Conservation (phyloP, 2,797 vertebrate species). For the Premnoplex brunnescens region DNA sequence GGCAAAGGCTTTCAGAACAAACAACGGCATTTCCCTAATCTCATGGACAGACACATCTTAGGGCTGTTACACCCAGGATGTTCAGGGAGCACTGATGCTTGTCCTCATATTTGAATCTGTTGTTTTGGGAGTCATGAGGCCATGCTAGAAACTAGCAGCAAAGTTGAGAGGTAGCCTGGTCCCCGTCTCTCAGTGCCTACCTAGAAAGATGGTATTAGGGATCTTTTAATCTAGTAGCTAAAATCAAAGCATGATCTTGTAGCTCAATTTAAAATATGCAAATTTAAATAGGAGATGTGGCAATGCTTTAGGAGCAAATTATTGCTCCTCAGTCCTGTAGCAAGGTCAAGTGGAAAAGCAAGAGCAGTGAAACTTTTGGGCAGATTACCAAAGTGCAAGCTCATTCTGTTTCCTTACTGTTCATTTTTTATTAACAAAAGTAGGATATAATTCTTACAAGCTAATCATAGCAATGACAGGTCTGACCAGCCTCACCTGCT, state of each 20-base stretch:
- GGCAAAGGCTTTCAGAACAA: conserved; percentile 35
- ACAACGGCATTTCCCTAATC: neutral
- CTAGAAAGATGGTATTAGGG: neutral
- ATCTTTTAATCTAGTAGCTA: neutral
- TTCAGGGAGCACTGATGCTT: neutral
- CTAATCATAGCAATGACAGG: neutral
- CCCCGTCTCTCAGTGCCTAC: neutral
- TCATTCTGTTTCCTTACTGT: neutral
- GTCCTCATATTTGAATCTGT: neutral
- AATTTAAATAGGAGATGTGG: neutral
- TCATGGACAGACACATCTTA: neutral
- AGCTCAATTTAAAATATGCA: neutral
- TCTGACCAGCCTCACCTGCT: neutral
- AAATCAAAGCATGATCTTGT: neutral
- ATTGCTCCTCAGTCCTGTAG: neutral
- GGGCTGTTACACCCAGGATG: neutral
- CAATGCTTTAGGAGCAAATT: neutral
- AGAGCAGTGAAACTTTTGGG: neutral
- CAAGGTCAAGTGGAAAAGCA: neutral
- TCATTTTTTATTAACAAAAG: neutral
- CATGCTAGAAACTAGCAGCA: neutral
- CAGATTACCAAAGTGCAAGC: neutral
- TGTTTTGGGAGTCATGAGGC: neutral
- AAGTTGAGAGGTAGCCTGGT: neutral
- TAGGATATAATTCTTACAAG: neutral